phyloP scores from a whole-genome alignment of 2,113 vertebrate species.

The Chloebia gouldiae region DNA sequence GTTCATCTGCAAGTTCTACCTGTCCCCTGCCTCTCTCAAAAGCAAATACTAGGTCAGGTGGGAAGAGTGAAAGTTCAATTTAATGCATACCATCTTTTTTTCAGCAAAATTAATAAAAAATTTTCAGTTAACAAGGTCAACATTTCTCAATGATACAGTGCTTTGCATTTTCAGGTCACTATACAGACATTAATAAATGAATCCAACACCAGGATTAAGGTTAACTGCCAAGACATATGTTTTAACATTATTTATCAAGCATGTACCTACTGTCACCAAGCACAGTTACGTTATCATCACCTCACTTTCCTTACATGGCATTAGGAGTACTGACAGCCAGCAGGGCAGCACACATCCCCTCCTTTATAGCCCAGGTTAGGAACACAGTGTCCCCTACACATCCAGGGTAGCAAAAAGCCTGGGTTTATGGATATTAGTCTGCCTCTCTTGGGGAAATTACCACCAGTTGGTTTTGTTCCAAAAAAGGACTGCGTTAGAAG shows the following conservation, averaged over 20 bases:
- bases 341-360: background rate
- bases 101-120: background rate
- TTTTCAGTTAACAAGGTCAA: background rate
- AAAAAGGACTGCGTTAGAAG: background rate
- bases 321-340: background rate
- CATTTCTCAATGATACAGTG: background rate
- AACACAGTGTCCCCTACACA: background rate
- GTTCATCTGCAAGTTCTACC: background rate
- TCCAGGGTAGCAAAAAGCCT: background rate
- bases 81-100: background rate
- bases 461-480: background rate
- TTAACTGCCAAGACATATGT: background rate
- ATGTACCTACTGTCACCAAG: background rate
- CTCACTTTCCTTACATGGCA: background rate
- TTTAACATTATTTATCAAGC: conserved; percentile 25
- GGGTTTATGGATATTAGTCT: background rate
- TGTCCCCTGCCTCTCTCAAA: background rate
- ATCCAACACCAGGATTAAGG: conserved; percentile 10
- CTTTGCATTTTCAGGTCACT: background rate
- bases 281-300: background rate
- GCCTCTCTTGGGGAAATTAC: background rate
- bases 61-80: background rate
- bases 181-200: background rate
- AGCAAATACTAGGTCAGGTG: background rate
- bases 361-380: background rate